Conservation (phyloP, 2,888 invertebrate species). For the Ceraclea dissimilis region DNA sequence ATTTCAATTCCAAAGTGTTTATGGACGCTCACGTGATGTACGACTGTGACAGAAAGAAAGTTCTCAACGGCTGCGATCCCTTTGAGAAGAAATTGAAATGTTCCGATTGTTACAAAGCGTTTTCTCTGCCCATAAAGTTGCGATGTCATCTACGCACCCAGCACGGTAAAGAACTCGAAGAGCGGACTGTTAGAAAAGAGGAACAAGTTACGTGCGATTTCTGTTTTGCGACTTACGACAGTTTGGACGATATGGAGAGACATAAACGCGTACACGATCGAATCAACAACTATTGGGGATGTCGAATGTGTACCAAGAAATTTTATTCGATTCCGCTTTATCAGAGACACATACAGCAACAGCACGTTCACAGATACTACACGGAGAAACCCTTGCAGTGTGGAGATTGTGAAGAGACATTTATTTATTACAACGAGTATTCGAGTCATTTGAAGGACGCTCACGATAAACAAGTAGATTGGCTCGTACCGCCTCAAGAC, state of each 20-base stretch:
- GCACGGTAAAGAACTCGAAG: slow-evolving; percentile 36
- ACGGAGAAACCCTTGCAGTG: slow-evolving; percentile 43
- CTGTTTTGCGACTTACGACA: slow-evolving; percentile 44
- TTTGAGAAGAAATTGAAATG: slow-evolving; percentile 42
- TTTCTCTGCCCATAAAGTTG: slow-evolving; percentile 44
- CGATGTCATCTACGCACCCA: slow-evolving; percentile 43
- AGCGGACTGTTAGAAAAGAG: slow-evolving; percentile 32
- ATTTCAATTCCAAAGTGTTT: slow-evolving; percentile 41
- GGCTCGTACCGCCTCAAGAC: slow-evolving; percentile 42
- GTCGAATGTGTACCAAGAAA: slow-evolving; percentile 45
- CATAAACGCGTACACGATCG: slow-evolving; percentile 43
- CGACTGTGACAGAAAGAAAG: slow-evolving; percentile 41
- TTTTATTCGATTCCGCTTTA: slow-evolving; percentile 44
- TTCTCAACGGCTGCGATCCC: slow-evolving; percentile 41
- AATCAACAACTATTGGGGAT: slow-evolving; percentile 41
- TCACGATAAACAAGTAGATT: slow-evolving; percentile 43
- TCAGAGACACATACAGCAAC: slow-evolving; percentile 47
- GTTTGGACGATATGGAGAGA: slow-evolving; percentile 37
- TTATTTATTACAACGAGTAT: slow-evolving; percentile 47
- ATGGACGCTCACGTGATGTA: slow-evolving; percentile 44
- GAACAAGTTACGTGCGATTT: slow-evolving; percentile 42
- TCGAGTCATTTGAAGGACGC: slow-evolving; percentile 44
- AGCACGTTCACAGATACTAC: slow-evolving; percentile 39
- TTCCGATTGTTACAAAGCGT: slow-evolving; percentile 43
- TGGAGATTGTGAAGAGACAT: slow-evolving; percentile 49